A percentile compares a stretch with the other conserved stretches of the same genome.
Conservation (phyloP, 2,888 invertebrate genomes). For the Lycia hirtaria region DNA sequence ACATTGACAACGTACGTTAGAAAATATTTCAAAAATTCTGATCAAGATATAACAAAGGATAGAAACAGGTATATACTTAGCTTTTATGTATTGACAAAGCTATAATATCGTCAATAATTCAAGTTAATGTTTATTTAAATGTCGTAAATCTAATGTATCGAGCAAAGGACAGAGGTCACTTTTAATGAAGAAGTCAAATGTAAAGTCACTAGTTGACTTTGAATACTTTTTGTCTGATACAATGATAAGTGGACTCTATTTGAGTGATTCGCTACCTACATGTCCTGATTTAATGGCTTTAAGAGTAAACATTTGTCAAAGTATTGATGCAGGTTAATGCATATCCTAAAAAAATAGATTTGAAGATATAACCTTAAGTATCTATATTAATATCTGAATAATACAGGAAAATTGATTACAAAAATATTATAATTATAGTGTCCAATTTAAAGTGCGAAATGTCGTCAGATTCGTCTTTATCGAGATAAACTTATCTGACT, state of each 20-base stretch:
- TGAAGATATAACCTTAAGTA: not conserved
- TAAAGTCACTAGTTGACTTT: slow-evolving; percentile 8
- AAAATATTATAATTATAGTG: too few relatives aligned
- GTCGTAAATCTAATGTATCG: slow-evolving; percentile 9
- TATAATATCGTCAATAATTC: not conserved
- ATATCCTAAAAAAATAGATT: not conserved
- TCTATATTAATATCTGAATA: too few relatives aligned
- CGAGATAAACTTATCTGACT: too few relatives aligned
- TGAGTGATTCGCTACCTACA: not conserved
- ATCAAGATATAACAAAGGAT: not conserved
- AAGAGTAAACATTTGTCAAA: not conserved
- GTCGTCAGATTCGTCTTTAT: too few relatives aligned
- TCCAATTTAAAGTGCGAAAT: too few relatives aligned
- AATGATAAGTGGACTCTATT: slow-evolving; percentile 2
- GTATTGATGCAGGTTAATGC: not conserved
- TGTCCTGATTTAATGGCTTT: not conserved
- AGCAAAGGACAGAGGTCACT: slow-evolving; percentile 16
- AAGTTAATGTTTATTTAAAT: slow-evolving; percentile 15
- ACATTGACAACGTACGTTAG: slow-evolving; percentile 8
- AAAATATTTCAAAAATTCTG: slow-evolving; percentile 7
- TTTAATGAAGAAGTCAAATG: not conserved
- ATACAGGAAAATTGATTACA: too few relatives aligned
- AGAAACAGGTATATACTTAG: not conserved
- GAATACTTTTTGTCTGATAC: slow-evolving; percentile 11
- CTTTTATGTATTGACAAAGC: not conserved